phyloP scores from a whole-genome alignment of 2,113 vertebrate genomes.

The Entomyzon cyanotis region DNA sequence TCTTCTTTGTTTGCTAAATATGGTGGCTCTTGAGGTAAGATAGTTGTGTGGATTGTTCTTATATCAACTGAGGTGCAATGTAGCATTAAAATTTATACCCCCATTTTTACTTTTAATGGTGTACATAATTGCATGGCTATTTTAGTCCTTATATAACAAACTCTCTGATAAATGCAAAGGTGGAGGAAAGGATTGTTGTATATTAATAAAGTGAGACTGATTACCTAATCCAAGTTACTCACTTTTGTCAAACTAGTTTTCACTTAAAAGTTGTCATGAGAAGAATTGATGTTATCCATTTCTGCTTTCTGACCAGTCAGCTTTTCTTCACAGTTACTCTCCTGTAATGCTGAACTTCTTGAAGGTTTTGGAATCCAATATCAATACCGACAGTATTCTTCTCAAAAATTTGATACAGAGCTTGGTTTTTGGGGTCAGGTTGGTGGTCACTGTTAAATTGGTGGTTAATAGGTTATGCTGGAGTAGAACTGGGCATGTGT shows the following conservation, averaged over 20 bases:
- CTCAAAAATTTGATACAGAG: not conserved
- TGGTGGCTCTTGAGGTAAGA: not conserved
- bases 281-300: not conserved
- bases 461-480: not conserved
- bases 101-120: not conserved
- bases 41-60: not conserved
- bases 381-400: accelerated
- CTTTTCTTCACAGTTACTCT: not conserved
- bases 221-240: not conserved
- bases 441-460: not conserved
- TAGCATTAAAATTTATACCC: not conserved
- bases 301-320: not conserved
- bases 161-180: not conserved
- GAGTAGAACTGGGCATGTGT: not conserved
- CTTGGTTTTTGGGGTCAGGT: not conserved
- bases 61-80: not conserved
- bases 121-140: not conserved
- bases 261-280: not conserved
- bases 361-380: not conserved
- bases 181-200: not conserved
- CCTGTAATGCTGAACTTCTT: not conserved
- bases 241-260: not conserved
- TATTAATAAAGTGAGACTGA: not conserved
- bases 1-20: not conserved
- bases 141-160: not conserved